Percentiles rank a stretch among this genome's conserved stretches.
phyloP scores from a whole-genome alignment of 2,113 vertebrate species.

The Malurus melanocephalus region DNA sequence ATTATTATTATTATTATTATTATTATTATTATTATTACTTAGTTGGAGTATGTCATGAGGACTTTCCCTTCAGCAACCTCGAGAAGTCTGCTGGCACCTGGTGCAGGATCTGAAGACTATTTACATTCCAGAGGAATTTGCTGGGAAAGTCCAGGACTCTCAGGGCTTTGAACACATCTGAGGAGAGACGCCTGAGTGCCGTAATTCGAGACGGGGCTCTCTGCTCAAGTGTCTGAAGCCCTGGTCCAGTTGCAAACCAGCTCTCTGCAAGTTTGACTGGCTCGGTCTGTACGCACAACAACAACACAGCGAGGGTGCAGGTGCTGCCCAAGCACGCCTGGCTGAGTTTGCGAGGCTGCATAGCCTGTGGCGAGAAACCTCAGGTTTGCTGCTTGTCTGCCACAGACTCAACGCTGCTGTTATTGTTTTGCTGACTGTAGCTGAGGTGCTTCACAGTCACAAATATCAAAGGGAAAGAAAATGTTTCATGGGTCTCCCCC shows the following conservation, averaged over 20 bases:
- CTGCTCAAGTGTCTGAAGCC: neutral
- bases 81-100: conserved; percentile 61
- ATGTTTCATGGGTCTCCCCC: neutral
- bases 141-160: conserved; percentile 74
- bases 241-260: conserved; percentile 18
- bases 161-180: conserved; percentile 60
- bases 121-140: conserved; percentile 74
- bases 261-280: neutral
- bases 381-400: neutral
- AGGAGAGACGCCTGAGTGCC: conserved; percentile 9
- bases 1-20: neutral
- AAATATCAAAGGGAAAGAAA: conserved; percentile 33
- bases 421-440: neutral
- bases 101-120: conserved; percentile 55
- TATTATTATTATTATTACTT: neutral
- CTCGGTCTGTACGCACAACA: neutral
- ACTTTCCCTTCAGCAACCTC: conserved; percentile 41
- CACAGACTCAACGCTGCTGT: neutral
- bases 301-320: neutral
- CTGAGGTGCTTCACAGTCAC: neutral
- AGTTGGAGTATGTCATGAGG: conserved; percentile 5
- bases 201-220: neutral
- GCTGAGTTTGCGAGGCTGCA: neutral
- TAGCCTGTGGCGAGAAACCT: neutral
- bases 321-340: neutral